Conservation (phyloP, 2,888 invertebrate species). For the Yponomeuta plumbellus region DNA sequence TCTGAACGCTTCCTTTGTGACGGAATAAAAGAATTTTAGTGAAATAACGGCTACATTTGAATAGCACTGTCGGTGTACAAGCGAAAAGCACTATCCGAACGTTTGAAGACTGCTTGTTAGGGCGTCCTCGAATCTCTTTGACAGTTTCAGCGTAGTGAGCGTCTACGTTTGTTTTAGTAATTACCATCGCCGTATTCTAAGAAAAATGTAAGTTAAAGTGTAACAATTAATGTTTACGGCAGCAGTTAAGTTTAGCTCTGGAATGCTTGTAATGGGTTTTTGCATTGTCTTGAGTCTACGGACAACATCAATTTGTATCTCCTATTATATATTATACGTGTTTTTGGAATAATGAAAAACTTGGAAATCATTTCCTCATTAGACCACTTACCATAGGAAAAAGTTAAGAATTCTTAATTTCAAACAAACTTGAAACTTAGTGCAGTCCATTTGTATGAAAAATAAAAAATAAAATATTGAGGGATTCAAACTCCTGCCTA, state of each 20-base stretch:
- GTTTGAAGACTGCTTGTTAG: background rate
- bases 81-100: background rate
- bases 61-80: conserved; percentile 28
- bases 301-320: too few relatives aligned
- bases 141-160: background rate
- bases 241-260: background rate
- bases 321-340: too few relatives aligned
- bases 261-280: too few relatives aligned
- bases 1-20: conserved; percentile 49
- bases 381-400: too few relatives aligned
- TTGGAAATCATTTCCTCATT: too few relatives aligned
- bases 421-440: too few relatives aligned
- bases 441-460: too few relatives aligned
- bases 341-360: too few relatives aligned
- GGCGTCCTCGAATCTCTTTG: background rate
- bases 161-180: background rate
- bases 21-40: conserved; percentile 50
- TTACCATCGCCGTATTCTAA: background rate
- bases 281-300: too few relatives aligned
- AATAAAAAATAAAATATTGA: too few relatives aligned
- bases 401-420: too few relatives aligned
- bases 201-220: background rate
- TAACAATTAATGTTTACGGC: background rate
- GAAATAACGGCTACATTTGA: conserved; percentile 49
- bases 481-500: too few relatives aligned